Evolutionary conservation across 2,888 invertebrate genomes (phyloP), one percentile per base, ranked within the genome.

Genomic region (Trimorus sp.): DNA sequence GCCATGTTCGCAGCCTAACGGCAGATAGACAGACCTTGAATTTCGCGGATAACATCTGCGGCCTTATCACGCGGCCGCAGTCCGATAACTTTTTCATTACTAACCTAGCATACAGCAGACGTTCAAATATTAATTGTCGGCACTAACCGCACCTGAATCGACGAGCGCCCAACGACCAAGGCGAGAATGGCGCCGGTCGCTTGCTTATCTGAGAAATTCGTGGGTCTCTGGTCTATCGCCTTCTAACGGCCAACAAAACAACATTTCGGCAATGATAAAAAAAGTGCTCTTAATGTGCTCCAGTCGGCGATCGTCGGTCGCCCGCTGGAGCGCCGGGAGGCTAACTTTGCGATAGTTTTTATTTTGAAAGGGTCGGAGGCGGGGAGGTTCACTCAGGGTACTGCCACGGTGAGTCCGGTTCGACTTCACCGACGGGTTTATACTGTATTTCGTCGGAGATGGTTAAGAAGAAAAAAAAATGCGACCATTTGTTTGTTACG

Each of bases 21-120:
- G 79, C 85, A 90, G 90, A 91, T 90, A 91, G 90, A 90, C 87
- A 84, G 90, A 90, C 91, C 91, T 92, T 92, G 91, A 92, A 91
- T 89, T 90, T 89, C 83, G 88, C 89, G 91, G 91, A 92, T 92
- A 91, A 91, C 91, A 92, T 92, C 91, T 92, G 91, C 89, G 86
- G 86, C 86, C 90, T 91, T 91, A 91, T 91, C 91, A 89, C 86
- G 78, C 70, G 85, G 80, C 82, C 84, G 26, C 26, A 80, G 78
- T 77, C 79, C 83, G 90, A 89, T 91, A 89, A 89, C 86, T 89
- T 89, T 85, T 88, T 87, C 88, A 89, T 86, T 90, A 91, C 91
- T 91, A 91, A 91, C 91, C 91, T 91, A 91, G 90, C 90, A 88
- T 91, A 91, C 91, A 87, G 88, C 91, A 90, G 89, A 45, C 91